Base-by-base conservation (phyloP, 2,113 vertebrate species). In the Callorhinus ursinus region DNA sequence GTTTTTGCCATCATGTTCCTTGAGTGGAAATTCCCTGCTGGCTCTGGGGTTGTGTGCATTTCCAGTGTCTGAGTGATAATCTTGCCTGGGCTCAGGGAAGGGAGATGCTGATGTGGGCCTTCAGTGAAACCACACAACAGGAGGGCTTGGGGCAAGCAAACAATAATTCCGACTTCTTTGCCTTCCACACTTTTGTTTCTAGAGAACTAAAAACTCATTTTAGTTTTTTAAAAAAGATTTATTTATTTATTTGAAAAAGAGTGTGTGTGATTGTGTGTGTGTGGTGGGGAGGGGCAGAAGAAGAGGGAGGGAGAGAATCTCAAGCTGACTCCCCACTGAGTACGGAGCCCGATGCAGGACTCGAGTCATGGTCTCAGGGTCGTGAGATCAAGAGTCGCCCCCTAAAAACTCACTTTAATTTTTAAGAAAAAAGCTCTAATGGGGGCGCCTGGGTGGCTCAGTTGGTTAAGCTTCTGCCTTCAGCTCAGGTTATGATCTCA, bases 11-110 rank as follows among this genome's bases (percentile, higher is more conserved):
- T 76, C 51, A 5, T 19, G 42, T 46, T 92, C 77, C 51, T 90
- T 63, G 31, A 31, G 39, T 61, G 77, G 83, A 88, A 95, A 85
- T 95, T 93, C 39, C 83, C 88, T 76, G 13, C 28, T 21, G 83
- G 51, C 7, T 86, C 7, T 7, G 19, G 87, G 33, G 61, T 71
- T 8, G 26, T 36, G 71, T 61, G 91, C 31, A 57, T 57, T 81
- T 36, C 26, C 33, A 24, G 10, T 13, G 67, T 36, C 77, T 42
- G 8, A 28, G 53, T n/a, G 71, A 57, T 59, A 36, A 71, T 49
- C 13, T 65, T 92, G 59, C 84, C 61, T 13, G 31, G 49, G 69
- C 22, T 46, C 18, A 14, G 65, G 83, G 55, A 8, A 14, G 6
- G 28, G 59, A 83, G 57, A 39, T 22, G 65, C 59, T 3, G 8